A percentile compares a stretch with the other conserved stretches of the same genome.
These are phyloP conservation scores for Microcebus tavaratra DNA, from an alignment of 2,113 vertebrate species.

Conservation along the genomic window DNA sequence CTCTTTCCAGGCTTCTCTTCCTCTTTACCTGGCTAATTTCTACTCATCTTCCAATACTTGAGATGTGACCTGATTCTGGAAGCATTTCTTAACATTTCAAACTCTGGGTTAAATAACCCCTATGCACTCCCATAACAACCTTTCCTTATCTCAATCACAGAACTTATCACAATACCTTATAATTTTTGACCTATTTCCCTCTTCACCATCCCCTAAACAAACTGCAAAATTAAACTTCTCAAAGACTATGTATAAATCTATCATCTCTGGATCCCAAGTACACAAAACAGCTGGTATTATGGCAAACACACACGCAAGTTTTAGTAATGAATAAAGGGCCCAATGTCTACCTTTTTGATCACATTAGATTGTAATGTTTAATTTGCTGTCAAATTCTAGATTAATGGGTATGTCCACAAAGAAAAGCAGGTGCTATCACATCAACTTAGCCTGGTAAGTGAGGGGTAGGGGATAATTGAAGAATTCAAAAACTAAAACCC, in stretches of 20 bases:
- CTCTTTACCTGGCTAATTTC: not conserved
- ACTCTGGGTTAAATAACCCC: not conserved
- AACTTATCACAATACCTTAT: not conserved
- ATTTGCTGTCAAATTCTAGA: not conserved
- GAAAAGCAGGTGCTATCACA: not conserved
- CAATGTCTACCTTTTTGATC: not conserved
- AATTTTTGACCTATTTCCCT: not conserved
- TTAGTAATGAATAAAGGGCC: not conserved
- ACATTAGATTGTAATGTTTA: not conserved
- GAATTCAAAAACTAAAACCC: constrained; percentile 8
- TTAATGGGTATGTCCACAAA: not conserved
- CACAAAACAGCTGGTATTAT: not conserved
- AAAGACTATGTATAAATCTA: not conserved
- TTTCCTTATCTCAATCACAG: not conserved
- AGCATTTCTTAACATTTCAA: constrained; percentile 1
- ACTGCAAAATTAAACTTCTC: not conserved
- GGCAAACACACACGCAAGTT: not conserved
- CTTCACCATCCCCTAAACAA: not conserved
- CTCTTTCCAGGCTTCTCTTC: not conserved
- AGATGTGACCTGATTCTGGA: not conserved
- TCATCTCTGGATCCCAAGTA: not conserved
- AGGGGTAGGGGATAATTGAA: not conserved
- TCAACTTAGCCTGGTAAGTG: not conserved
- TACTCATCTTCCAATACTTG: not conserved
- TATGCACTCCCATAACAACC: not conserved